Conservation (phyloP, 1,140 invertebrate species). For the Drosophila persimilis region DNA sequence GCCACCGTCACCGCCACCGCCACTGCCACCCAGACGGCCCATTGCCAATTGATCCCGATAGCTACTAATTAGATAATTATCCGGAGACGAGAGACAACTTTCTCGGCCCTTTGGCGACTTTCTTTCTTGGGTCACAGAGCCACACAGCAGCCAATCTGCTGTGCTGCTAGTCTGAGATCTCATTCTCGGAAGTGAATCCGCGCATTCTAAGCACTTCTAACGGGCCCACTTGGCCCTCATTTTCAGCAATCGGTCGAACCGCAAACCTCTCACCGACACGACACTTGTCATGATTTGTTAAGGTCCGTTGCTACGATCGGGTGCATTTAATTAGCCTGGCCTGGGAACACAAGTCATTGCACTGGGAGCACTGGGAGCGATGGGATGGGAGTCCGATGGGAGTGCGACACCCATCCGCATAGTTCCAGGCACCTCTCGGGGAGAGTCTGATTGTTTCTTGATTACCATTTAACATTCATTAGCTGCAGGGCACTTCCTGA, state of each 20-base stretch:
- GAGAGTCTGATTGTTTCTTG: conserved; percentile 41
- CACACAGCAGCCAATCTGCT: neutral
- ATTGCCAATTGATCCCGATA: conserved; percentile 41
- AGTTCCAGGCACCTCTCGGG: conserved; percentile 11
- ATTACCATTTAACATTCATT: conserved; percentile 60
- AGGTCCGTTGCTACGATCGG: conserved; percentile 40
- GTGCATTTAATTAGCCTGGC: conserved; percentile 47
- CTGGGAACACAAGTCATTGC: conserved; percentile 33
- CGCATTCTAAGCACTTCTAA: conserved; percentile 14
- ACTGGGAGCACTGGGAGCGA: conserved; percentile 4
- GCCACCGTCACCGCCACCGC: neutral
- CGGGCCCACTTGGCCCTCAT: conserved; percentile 35
- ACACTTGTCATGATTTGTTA: conserved; percentile 60
- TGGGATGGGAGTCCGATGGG: neutral
- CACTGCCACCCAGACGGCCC: neutral
- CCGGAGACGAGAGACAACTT: conserved; percentile 27
- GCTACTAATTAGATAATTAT: conserved; percentile 55
- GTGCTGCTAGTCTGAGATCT: neutral
- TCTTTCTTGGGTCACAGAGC: conserved; percentile 29
- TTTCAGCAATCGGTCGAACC: neutral
- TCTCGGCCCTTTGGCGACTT: conserved; percentile 45
- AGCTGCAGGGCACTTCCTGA: conserved; percentile 48
- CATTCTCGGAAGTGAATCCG: no score
- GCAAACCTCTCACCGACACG: neutral
- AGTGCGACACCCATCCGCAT: conserved; percentile 15